Evolutionary conservation across 2,797 vertebrate species (phyloP).

Genomic region (Pseudocheirus occidentalis): DNA sequence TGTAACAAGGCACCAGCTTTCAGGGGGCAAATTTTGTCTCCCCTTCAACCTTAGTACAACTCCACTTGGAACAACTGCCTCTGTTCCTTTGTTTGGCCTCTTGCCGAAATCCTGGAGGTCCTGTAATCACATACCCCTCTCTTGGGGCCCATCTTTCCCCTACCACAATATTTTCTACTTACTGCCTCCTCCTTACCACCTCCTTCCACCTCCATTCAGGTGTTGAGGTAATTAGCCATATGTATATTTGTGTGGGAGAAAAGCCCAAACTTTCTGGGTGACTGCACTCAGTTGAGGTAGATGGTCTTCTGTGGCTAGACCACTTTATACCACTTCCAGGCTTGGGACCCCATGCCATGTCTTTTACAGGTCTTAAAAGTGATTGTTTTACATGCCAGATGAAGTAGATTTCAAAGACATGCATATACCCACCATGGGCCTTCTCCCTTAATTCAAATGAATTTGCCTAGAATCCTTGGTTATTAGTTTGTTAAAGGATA

Average conservation of each 20-base stretch:
- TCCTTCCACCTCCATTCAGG: not conserved
- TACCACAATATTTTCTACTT: not conserved
- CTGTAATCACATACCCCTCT: not conserved
- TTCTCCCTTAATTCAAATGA: not conserved
- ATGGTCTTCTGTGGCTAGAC: not conserved
- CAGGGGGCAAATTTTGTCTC: not conserved
- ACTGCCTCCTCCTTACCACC: not conserved
- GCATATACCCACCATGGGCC: not conserved
- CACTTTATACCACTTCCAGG: not conserved
- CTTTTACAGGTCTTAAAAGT: not conserved
- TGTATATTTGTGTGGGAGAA: not conserved
- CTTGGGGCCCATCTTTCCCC: not conserved
- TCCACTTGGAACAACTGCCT: not conserved
- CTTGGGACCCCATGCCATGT: not conserved
- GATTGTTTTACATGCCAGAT: not conserved
- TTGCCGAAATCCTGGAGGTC: not conserved
- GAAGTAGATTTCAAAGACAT: not conserved
- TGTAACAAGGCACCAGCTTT: not conserved
- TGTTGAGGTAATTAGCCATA: not conserved
- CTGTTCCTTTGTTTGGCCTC: not conserved
- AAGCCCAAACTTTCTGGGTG: not conserved
- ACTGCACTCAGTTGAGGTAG: not conserved
- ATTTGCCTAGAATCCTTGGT: not conserved
- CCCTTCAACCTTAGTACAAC: not conserved
- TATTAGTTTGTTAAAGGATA: not conserved